A percentile compares a stretch with the other conserved stretches of the same genome.
These are phyloP conservation scores for Etheostoma perlongum DNA, from an alignment of 2,797 vertebrate genomes.

Conservation along the genomic window DNA sequence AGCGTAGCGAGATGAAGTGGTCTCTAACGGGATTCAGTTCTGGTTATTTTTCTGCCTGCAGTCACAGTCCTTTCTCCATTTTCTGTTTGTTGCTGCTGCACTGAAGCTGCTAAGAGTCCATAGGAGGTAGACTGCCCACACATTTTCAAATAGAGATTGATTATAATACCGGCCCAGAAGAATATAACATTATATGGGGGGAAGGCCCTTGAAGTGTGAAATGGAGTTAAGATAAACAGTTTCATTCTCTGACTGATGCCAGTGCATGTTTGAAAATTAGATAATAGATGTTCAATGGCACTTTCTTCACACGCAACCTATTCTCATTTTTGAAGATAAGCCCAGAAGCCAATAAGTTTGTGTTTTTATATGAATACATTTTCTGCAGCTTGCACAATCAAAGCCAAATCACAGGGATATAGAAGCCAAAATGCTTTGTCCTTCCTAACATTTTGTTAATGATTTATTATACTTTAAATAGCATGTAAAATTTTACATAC, in stretches of 20 bases:
- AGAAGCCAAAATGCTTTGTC: not conserved
- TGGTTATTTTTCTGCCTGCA: constrained; percentile 13
- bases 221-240: constrained; percentile 7
- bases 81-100: constrained; percentile 15
- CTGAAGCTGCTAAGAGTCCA: not conserved
- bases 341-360: not conserved
- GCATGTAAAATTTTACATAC: too few relatives aligned
- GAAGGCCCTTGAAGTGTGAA: not conserved
- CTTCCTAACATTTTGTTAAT: not conserved
- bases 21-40: not conserved
- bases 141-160: not conserved
- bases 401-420: not conserved
- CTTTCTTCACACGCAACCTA: not conserved
- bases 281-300: not conserved
- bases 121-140: constrained; percentile 16
- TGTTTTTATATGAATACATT: not conserved
- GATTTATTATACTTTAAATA: not conserved
- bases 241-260: not conserved
- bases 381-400: not conserved
- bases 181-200: constrained; percentile 3
- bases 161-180: constrained; percentile 8
- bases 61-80: constrained; percentile 19
- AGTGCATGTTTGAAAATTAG: not conserved
- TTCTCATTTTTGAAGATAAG: not conserved
- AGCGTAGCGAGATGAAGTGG: not conserved